A percentile compares a stretch with the other conserved stretches of the same genome.
These are phyloP conservation scores for Leucopsar rothschildi DNA, from an alignment of 2,113 vertebrate species.

Conservation along the genomic window DNA sequence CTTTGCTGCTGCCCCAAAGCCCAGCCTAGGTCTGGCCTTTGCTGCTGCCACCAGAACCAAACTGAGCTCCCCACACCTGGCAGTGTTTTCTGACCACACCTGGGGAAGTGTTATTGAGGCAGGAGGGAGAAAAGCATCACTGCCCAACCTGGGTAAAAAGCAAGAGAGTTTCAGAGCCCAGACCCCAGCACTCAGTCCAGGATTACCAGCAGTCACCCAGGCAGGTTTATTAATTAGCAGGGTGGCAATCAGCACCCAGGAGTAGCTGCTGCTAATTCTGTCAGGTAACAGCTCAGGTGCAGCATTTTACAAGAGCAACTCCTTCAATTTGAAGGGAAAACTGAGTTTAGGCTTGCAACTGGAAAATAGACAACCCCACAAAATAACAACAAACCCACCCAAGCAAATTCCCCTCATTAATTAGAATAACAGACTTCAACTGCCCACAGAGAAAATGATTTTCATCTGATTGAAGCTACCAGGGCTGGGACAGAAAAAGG, in stretches of 20 bases:
- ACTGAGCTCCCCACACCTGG: fast-evolving
- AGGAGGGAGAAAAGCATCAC: not conserved
- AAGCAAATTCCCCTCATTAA: not conserved
- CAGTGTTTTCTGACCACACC: too few relatives aligned
- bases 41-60: not conserved
- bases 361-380: not conserved
- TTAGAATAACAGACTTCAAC: not conserved
- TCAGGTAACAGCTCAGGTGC: not conserved
- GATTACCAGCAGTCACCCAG: not conserved
- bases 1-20: not conserved
- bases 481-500: not conserved
- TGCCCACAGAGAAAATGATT: not conserved
- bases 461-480: not conserved
- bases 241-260: not conserved
- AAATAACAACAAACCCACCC: not conserved
- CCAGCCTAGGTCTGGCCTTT: not conserved
- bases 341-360: not conserved
- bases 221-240: not conserved
- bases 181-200: not conserved
- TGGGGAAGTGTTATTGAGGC: too few relatives aligned
- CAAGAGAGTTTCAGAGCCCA: not conserved
- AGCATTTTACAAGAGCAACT: not conserved
- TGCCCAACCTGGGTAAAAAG: not conserved
- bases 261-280: not conserved
- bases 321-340: not conserved